Conservation (phyloP, 2,888 invertebrate genomes). For the Cosmorhoe ocellata region DNA sequence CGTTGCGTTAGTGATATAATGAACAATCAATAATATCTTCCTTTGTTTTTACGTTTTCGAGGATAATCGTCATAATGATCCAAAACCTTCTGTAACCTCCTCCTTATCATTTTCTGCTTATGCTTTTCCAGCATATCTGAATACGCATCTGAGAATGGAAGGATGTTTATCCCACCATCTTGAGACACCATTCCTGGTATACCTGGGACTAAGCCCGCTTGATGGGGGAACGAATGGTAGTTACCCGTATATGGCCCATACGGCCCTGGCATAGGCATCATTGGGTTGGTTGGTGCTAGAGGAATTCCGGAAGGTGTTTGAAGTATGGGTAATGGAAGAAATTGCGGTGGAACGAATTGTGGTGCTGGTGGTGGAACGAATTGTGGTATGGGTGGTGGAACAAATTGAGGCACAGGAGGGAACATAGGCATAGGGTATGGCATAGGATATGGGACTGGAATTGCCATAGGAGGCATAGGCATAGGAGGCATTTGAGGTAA, state of each 20-base stretch:
- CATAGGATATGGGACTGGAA: conserved; percentile 25
- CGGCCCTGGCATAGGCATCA: conserved; percentile 28
- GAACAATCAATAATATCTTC: neutral
- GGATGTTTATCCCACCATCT: conserved; percentile 67
- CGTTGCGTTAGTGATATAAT: neutral
- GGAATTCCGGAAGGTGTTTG: conserved; percentile 28
- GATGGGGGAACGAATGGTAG: conserved; percentile 19
- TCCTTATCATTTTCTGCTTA: conserved; percentile 57
- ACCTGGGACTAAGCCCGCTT: conserved; percentile 59
- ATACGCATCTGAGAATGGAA: conserved; percentile 70
- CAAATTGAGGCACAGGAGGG: neutral
- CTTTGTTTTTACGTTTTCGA: conserved; percentile 8
- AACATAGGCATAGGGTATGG: conserved; percentile 17
- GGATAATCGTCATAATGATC: conserved; percentile 43
- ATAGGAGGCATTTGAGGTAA: conserved; percentile 16
- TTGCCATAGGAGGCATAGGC: conserved; percentile 19
- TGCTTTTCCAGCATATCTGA: conserved; percentile 62
- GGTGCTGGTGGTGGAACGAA: conserved; percentile 23
- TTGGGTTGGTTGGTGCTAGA: conserved; percentile 19
- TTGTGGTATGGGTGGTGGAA: conserved; percentile 1
- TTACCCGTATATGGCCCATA: neutral
- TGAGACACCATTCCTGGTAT: conserved; percentile 57
- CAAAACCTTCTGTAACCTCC: conserved; percentile 47
- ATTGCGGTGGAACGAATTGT: conserved; percentile 23
- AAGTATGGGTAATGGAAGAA: conserved; percentile 10